Percentiles rank a stretch among this genome's conserved stretches.
These are phyloP conservation scores for Hypocryptadius cinnamomeus DNA, from an alignment of 2,113 vertebrate genomes.

Conservation along the genomic window DNA sequence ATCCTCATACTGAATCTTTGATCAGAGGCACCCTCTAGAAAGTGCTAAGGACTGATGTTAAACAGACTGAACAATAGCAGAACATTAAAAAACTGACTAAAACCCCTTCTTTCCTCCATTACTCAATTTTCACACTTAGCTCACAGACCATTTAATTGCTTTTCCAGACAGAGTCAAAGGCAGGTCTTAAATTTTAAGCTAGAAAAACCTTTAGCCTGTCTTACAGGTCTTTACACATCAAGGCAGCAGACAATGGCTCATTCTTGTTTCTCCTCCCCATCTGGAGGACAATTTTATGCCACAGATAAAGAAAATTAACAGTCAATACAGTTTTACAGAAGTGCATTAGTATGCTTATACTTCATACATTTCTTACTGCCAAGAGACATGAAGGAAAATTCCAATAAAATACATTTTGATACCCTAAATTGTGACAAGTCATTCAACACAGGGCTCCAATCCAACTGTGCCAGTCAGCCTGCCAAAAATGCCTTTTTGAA, in stretches of 20 bases:
- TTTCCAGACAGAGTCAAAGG: constrained; percentile 35
- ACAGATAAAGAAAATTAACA: background rate
- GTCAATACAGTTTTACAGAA: background rate
- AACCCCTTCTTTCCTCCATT: background rate
- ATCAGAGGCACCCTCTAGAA: background rate
- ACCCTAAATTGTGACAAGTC: background rate
- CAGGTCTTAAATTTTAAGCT: constrained; percentile 11
- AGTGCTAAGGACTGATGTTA: background rate
- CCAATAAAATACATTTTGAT: background rate
- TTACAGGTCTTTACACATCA: background rate
- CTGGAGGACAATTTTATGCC: background rate
- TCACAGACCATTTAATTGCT: constrained; percentile 46
- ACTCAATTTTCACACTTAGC: constrained; percentile 43
- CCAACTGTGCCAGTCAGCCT: background rate
- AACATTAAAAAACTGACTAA: background rate
- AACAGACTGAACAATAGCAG: constrained; percentile 14
- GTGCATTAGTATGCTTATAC: background rate
- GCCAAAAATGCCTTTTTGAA: background rate
- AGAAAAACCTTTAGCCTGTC: constrained; percentile 22
- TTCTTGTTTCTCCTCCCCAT: background rate
- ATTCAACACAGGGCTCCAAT: background rate
- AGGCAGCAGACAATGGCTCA: background rate
- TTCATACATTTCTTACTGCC: background rate
- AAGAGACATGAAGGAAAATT: background rate
- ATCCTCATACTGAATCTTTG: background rate